Base-by-base conservation (phyloP, 2,113 vertebrate genomes). In the Sander vitreus region DNA sequence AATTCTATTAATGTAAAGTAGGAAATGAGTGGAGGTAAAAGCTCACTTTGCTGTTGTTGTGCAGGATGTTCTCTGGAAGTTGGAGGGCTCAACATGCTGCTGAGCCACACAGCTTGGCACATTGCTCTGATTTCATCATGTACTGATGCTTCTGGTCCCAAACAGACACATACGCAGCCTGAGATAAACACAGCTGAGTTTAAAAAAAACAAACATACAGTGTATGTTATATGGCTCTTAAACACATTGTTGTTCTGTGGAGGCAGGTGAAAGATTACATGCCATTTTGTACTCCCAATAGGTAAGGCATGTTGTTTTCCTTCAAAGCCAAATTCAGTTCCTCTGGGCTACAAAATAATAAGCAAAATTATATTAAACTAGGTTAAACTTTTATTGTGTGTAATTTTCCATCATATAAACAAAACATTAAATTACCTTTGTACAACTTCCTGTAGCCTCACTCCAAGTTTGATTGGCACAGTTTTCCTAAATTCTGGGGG, bases 261-360 rank as follows among this genome's bases (percentile, higher is more conserved):
- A 6, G 6, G 21, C 73, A 12, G 19, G 33, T 5, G 18, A 0
- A 43, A 27, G 19, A 11, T 48, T 16, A 66, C 54, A 86, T 90
- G 91, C 96, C 91, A 33, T 88, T 90, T 85, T 85, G 86, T 78
- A 96, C 86, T 78, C 83, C 92, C n/a, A 97, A 87, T 3, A 97
- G 93, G 84, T 95, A 96, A 16, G 90, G 92, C 83, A 4, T 87
- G 84, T 63, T 53, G 68, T 95, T 96, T 33, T 94, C 93, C 76
- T 89, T 94, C 25, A 93, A 64, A 80, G 95, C 93, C 83, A 95
- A 84, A 48, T 94, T 86, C 18, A 97, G 94, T 19, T 97, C 96
- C 23, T 83, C 93, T 64, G 90, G 89, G 68, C 97, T 97, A 53
- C 16, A 72, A 72, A 84, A 83, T 2, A 84, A 83, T 1, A 73